Evolutionary conservation across 2,888 invertebrate genomes (phyloP), one percentile per base, ranked within the genome.

Genomic region (Agrotis puta): DNA sequence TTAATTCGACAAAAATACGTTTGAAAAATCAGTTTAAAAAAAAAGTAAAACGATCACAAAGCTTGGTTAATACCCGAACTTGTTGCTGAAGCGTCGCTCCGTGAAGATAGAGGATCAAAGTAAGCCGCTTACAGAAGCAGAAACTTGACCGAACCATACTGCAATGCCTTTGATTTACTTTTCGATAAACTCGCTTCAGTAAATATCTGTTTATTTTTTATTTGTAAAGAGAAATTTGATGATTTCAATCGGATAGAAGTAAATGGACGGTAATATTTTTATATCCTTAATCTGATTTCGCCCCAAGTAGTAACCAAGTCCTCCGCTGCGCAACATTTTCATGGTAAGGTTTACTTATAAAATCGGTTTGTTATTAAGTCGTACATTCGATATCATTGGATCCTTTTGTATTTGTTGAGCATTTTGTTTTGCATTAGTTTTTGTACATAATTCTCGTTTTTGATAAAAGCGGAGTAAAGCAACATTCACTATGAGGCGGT

Each of bases 41-140:
- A 85, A 80, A 77, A 86, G 56, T 74, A 73, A 83, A 82, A 75
- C 71, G 82, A 70, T 79, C 75, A 67, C 54, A 69, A 82, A 81
- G 79, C 77, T 72, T 74, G 79, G 81, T 82, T 87, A 85, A 88
- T 86, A 81, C 82, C 73, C 81, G 72, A 88, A 88, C 87, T 88
- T 88, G 88, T 88, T 88, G 86, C 85, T 83, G 70, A 69, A 83
- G 81, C 86, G 82, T 83, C 81, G 81, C 82, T 80, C 81, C 77
- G 68, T 80, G 80, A 79, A 83, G 89, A 86, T 85, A 87, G 82
- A 74, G 88, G 87, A 89, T 89, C 87, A 81, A 84, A 85, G 79
- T 88, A 89, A 89, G 88, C 88, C 78, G 89, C 88, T 89, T 89
- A 88, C 77, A 84, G 74, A 77, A 78, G 71, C 80, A 83, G 74